phyloP scores from a whole-genome alignment of 2,797 vertebrate genomes.

The Phoebastria nigripes region DNA sequence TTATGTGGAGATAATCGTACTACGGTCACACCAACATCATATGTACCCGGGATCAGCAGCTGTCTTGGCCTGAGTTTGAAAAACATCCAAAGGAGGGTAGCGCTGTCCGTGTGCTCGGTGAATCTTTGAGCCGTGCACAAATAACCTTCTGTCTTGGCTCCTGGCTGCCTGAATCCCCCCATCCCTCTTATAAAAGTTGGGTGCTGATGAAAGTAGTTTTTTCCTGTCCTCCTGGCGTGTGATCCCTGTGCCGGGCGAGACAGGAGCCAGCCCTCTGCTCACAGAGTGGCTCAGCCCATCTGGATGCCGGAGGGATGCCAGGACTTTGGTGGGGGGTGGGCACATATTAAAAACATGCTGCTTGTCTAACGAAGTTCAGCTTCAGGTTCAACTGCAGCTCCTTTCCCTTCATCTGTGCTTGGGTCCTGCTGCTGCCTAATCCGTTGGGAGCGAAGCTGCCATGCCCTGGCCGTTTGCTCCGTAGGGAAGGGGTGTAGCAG shows the following conservation, averaged over 20 bases:
- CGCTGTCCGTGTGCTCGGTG: accelerated
- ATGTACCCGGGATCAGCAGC: not conserved
- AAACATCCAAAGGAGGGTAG: not conserved
- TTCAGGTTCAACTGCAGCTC: not conserved
- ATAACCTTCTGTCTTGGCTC: not conserved
- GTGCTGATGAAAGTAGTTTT: not conserved
- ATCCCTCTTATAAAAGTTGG: not conserved
- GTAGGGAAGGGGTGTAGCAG: too few relatives aligned
- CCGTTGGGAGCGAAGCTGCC: accelerated
- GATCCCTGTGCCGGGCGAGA: not conserved
- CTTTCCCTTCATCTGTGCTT: not conserved
- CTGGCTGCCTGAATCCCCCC: not conserved
- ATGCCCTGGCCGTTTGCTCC: not conserved
- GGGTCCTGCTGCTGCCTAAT: not conserved
- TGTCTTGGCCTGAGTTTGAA: not conserved
- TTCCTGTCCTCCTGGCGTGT: not conserved
- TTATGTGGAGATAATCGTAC: not conserved
- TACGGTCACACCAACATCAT: not conserved
- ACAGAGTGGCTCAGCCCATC: accelerated
- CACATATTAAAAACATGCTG: not conserved
- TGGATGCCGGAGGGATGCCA: not conserved
- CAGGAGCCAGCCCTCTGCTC: not conserved
- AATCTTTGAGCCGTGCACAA: not conserved
- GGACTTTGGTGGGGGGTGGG: not conserved
- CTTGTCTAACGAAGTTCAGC: not conserved